Conservation (phyloP, 2,797 vertebrate genomes). For the Okamejei kenojei region DNA sequence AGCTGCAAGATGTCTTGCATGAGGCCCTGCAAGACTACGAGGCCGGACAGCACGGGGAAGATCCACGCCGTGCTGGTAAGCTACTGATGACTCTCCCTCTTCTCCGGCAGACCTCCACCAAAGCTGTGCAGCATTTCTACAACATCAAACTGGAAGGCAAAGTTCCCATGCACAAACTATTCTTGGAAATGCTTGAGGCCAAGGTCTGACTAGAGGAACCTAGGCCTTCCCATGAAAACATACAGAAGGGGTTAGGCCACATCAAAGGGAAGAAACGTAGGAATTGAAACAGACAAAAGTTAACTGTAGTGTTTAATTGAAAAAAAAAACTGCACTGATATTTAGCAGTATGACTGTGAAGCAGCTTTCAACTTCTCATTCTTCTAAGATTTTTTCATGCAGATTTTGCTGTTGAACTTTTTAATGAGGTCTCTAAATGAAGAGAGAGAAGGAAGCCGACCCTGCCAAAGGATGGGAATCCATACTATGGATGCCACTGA, state of each 20-base stretch:
- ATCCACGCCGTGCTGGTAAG: constrained; percentile 91
- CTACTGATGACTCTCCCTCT: constrained; percentile 96
- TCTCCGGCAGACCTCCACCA: constrained; percentile 94
- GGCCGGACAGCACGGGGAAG: constrained; percentile 86
- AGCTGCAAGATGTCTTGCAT: constrained; percentile 94
- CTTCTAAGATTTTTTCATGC: constrained; percentile 58
- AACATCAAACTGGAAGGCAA: constrained; percentile 99
- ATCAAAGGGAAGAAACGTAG: constrained; percentile 48
- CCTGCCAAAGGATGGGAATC: constrained; percentile 95
- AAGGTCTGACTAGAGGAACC: constrained; percentile 83
- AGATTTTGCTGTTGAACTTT: constrained; percentile 65
- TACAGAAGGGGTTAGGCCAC: constrained; percentile 41
- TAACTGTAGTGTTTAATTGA: constrained; percentile 65
- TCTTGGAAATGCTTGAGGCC: constrained; percentile 99
- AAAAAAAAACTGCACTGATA: constrained; percentile 70
- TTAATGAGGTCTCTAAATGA: constrained; percentile 69
- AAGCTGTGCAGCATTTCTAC: constrained; percentile 99
- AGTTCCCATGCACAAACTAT: constrained; percentile 99
- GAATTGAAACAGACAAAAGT: constrained; percentile 47
- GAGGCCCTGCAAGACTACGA: constrained; percentile 98
- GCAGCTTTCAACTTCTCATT: constrained; percentile 69
- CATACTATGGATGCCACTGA: constrained; percentile 86
- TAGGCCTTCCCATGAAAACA: constrained; percentile 54
- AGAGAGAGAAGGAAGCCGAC: constrained; percentile 75
- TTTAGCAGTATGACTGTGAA: constrained; percentile 77